Conservation (phyloP, 2,113 vertebrate species). For the Phasianus colchicus region DNA sequence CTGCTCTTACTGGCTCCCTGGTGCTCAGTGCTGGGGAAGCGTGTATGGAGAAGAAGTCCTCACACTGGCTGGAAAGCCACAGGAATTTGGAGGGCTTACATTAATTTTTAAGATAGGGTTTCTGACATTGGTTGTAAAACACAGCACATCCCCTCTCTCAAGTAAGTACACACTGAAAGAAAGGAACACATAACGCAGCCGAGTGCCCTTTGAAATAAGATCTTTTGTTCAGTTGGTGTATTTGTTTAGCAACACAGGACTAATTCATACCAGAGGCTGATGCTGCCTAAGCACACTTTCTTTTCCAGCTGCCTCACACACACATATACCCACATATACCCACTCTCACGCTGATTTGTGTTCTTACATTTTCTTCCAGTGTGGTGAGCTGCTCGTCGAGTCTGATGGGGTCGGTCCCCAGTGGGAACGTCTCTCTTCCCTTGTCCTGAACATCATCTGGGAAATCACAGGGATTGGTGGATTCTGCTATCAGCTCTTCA, state of each 20-base stretch:
- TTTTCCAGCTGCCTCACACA: neutral
- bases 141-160: neutral
- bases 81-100: neutral
- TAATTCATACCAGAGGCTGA: neutral
- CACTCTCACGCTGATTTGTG: neutral
- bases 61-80: neutral
- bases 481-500: conserved; percentile 93
- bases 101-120: neutral
- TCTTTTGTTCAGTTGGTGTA: neutral
- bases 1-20: neutral
- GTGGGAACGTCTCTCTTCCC: conserved; percentile 80
- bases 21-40: neutral
- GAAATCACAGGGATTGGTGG: conserved; percentile 77
- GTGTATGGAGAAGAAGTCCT: neutral
- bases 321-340: accelerated
- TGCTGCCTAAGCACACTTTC: neutral
- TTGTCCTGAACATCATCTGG: conserved; percentile 70
- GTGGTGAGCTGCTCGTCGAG: conserved; percentile 92
- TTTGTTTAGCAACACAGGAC: neutral
- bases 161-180: neutral
- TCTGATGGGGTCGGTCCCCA: conserved; percentile 80
- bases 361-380: conserved; percentile 95
- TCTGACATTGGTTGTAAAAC: neutral
- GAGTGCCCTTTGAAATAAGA: neutral
- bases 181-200: neutral